Evolutionary conservation across 1,140 invertebrate species (phyloP).

Genomic region (Trinorchestia longiramus): DNA sequence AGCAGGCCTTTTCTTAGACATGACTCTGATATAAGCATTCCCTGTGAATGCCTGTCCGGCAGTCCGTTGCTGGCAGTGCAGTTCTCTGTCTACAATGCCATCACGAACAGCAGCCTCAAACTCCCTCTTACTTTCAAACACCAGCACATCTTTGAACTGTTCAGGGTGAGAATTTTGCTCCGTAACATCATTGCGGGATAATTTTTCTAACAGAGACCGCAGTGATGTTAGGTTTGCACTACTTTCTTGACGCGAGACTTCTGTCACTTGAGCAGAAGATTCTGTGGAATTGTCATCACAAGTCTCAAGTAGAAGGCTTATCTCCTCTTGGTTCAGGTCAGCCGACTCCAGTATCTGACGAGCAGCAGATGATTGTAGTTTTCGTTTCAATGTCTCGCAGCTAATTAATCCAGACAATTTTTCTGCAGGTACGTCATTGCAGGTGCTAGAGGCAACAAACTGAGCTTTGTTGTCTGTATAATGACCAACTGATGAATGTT

Average conservation of each 20-base stretch:
- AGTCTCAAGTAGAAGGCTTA: conserved; percentile 57
- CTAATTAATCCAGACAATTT: conserved; percentile 58
- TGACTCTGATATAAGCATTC: conserved; percentile 55
- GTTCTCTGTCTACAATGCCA: conserved; percentile 7
- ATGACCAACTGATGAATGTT: conserved; percentile 9
- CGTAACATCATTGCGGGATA: not conserved
- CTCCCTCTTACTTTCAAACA: not conserved
- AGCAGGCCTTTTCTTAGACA: conserved; percentile 57
- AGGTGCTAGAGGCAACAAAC: conserved; percentile 5
- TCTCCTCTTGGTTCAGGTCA: conserved; percentile 60
- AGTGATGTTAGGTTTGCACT: not conserved
- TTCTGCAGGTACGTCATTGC: conserved; percentile 48
- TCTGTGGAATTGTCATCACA: conserved; percentile 35
- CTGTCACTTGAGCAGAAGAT: not conserved
- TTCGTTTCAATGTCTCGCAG: conserved; percentile 56
- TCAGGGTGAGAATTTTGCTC: not conserved
- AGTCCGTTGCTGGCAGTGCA: not conserved
- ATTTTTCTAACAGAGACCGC: not conserved
- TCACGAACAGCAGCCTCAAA: not conserved
- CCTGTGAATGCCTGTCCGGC: not conserved
- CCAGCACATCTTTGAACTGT: conserved; percentile 14
- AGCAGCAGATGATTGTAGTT: conserved; percentile 47
- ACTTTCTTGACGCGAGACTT: not conserved
- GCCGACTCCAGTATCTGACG: conserved; percentile 56
- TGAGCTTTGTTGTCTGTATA: not conserved